Evolutionary conservation across 1,140 invertebrate genomes (phyloP).

Genomic region (Drosophila hydei): DNA sequence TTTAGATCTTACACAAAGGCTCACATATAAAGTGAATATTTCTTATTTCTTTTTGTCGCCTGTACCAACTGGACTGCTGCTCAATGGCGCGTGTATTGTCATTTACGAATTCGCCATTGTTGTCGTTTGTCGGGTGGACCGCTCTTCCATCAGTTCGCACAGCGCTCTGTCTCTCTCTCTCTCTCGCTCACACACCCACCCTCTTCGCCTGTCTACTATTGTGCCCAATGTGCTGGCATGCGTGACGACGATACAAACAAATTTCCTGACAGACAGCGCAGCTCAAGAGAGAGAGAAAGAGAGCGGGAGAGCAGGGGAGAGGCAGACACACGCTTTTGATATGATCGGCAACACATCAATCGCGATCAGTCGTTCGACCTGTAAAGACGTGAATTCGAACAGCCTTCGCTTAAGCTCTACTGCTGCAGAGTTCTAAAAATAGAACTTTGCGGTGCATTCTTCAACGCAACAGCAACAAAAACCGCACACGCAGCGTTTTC

Average conservation of each 20-base stretch:
- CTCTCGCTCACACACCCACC: constrained; percentile 1
- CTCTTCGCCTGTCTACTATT: constrained; percentile 45
- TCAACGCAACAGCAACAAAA: too few species aligned
- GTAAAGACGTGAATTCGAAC: too few species aligned
- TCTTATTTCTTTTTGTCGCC: constrained; percentile 5
- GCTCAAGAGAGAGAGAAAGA: constrained; percentile 1
- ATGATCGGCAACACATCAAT: constrained; percentile 70
- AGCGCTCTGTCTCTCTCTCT: constrained; percentile 5
- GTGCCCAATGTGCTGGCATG: constrained; percentile 81
- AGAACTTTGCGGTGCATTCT: too few species aligned
- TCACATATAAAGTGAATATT: not conserved
- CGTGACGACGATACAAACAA: constrained; percentile 81
- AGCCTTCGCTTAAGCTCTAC: too few species aligned
- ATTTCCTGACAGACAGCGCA: constrained; percentile 60
- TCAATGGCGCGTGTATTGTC: constrained; percentile 44
- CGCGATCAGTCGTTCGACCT: too few species aligned
- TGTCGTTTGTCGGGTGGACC: constrained; percentile 37
- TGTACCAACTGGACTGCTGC: constrained; percentile 19
- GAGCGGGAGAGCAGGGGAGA: constrained; percentile 2
- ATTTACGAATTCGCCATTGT: constrained; percentile 47
- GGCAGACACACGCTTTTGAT: constrained; percentile 35
- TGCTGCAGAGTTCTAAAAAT: too few species aligned
- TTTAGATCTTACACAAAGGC: too few species aligned
- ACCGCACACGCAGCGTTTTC: too few species aligned
- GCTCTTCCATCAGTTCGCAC: constrained; percentile 22